Conservation (phyloP, 2,797 vertebrate species). For the Choloepus didactylus region DNA sequence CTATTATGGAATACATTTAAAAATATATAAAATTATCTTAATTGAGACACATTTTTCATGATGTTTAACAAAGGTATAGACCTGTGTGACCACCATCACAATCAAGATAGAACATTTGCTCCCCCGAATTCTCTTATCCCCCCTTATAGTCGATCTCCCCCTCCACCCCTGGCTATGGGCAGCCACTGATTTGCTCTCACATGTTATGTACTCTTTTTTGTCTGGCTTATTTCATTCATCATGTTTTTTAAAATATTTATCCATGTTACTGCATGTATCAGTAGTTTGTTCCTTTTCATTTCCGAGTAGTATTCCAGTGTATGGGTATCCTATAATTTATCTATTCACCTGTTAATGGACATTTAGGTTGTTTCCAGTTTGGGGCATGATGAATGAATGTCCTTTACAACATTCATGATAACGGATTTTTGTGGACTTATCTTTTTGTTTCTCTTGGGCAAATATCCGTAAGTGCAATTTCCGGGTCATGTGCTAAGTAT, state of each 20-base stretch:
- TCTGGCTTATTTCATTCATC: neutral
- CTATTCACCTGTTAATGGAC: rapidly evolving
- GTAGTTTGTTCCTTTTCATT: neutral
- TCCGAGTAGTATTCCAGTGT: neutral
- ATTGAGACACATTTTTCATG: neutral
- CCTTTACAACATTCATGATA: neutral
- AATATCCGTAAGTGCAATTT: neutral
- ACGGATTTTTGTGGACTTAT: neutral
- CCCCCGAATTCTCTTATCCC: rapidly evolving
- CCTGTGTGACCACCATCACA: neutral
- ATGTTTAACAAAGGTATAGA: neutral
- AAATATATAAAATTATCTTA: neutral
- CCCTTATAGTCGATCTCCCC: rapidly evolving
- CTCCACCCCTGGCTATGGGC: rapidly evolving
- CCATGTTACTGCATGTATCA: rapidly evolving
- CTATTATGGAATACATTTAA: neutral
- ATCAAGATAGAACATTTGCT: neutral
- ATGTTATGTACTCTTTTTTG: rapidly evolving
- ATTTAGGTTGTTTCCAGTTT: neutral
- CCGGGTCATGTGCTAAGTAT: neutral
- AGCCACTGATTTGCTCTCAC: neutral
- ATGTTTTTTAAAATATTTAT: rapidly evolving
- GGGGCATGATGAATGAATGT: neutral
- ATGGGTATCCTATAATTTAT: rapidly evolving
- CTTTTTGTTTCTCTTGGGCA: neutral